Conservation (phyloP, 2,113 vertebrate species). For the Reinhardtius hippoglossoides region DNA sequence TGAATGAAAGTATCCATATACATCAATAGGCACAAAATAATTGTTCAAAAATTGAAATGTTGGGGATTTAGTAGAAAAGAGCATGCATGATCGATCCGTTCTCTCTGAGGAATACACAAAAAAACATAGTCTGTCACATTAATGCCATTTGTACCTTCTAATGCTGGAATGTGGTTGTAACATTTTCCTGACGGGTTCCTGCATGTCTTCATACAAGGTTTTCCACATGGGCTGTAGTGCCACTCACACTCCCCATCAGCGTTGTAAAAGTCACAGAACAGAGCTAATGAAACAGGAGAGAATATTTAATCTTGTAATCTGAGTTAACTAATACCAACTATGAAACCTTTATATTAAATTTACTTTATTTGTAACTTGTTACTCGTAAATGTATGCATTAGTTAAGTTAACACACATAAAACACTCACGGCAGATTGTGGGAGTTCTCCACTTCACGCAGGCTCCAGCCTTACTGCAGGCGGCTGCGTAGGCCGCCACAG, state of each 20-base stretch:
- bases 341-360: background rate
- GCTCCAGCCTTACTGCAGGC: conserved; percentile 85
- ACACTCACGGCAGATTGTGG: conserved; percentile 57
- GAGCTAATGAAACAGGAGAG: conserved; percentile 75
- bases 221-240: conserved; percentile 90
- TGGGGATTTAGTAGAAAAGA: background rate
- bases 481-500: conserved; percentile 91
- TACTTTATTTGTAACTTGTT: background rate
- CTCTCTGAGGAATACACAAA: background rate
- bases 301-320: background rate
- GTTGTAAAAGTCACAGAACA: conserved; percentile 95
- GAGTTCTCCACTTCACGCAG: conserved; percentile 91
- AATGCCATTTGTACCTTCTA: conserved; percentile 85
- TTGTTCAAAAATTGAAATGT: background rate
- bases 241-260: conserved; percentile 87
- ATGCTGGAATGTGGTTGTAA: conserved; percentile 79
- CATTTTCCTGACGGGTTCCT: conserved; percentile 86
- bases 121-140: background rate
- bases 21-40: background rate
- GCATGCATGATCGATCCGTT: background rate
- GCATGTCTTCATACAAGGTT: conserved; percentile 89
- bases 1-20: background rate
- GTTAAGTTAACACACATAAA: background rate
- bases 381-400: background rate
- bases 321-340: background rate